Percentiles rank a stretch among this genome's conserved stretches.
phyloP scores from a whole-genome alignment of 2,888 invertebrate species.

The Lasioglossum figueresi region DNA sequence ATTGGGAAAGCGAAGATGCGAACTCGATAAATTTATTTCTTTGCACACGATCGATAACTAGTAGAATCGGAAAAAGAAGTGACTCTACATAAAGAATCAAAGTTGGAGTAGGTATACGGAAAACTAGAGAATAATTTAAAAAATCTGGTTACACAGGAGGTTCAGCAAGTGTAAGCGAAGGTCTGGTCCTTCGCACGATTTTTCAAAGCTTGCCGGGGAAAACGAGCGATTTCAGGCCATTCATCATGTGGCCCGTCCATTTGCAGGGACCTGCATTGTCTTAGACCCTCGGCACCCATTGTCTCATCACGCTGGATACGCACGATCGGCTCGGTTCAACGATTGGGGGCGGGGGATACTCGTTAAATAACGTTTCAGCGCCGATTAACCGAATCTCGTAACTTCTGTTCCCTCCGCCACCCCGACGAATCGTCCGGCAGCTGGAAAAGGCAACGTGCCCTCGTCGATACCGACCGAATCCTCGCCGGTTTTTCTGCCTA shows the following conservation, averaged over 20 bases:
- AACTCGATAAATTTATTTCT: too few relatives aligned
- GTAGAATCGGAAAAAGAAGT: too few relatives aligned
- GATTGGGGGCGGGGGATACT: not conserved
- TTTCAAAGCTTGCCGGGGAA: slow-evolving; percentile 60
- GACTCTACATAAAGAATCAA: too few relatives aligned
- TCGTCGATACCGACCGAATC: slow-evolving; percentile 38
- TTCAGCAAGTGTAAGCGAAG: not conserved
- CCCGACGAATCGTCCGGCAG: slow-evolving; percentile 55
- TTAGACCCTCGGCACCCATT: slow-evolving; percentile 67
- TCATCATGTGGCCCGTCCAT: slow-evolving; percentile 54
- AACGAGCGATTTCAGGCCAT: slow-evolving; percentile 55
- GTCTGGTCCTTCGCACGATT: slow-evolving; percentile 67
- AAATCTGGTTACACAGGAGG: too few relatives aligned
- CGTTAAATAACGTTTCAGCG: slow-evolving; percentile 62
- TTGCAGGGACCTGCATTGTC: slow-evolving; percentile 74
- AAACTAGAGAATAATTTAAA: too few relatives aligned
- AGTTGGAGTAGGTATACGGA: too few relatives aligned
- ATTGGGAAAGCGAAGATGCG: too few relatives aligned
- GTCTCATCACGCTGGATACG: slow-evolving; percentile 56
- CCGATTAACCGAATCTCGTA: slow-evolving; percentile 61
- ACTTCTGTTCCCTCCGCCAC: slow-evolving; percentile 55
- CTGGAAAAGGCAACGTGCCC: slow-evolving; percentile 36
- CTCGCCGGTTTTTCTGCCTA: slow-evolving; percentile 74
- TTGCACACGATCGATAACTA: too few relatives aligned
- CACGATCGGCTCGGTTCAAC: slow-evolving; percentile 32